Base-by-base conservation (phyloP, 2,888 invertebrate species). In the Rhogogaster chlorosoma region DNA sequence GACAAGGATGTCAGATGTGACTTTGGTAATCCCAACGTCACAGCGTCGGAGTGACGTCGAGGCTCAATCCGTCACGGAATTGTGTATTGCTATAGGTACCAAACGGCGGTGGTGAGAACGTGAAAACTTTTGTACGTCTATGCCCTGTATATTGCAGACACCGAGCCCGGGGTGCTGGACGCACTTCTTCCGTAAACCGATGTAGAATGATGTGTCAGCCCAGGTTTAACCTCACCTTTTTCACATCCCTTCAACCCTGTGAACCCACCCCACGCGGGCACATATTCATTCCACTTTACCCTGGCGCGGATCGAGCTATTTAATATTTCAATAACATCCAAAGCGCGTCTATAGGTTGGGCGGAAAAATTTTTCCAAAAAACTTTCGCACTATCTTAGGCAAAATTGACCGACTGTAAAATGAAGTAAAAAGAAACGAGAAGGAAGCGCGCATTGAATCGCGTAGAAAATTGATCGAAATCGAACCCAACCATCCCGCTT, bases 1-100 rank as follows among this genome's bases (percentile, higher is more conserved):
- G 57, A 61, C 36, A 57, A 80, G 78, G 78, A 80, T 80, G 78
- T 61, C 61, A 80, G 78, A 80, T 80, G 78, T 61, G 78, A 80
- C 57, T 80, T 22, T 10, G 61, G 78, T 57, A 57, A 80, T 57
- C 32, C 61, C 12, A 18, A 61, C 36, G 78, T 57, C 78, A 38
- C 12, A 29, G 61, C 10, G 22, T 57, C 26, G 57, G 22, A 45
- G 36, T 61, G 57, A 80, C 78, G 61, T 61, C 61, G 78, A 5
- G 57, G 78, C 78, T 80, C 61, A 80, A 80, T 80, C 78, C 61
- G 61, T 80, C 78, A 80, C 61, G 9, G 15, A 80, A 80, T 80
- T 80, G 38, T 80, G 49, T 80, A 80, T 61, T 61, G 78, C 26
- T 80, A 80, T 80, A 53, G 53, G 26, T 49, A 6, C 18, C 32